These are phyloP conservation scores for Ochropleura leucogaster DNA, from an alignment of 2,888 invertebrate species.

Conservation along the genomic window DNA sequence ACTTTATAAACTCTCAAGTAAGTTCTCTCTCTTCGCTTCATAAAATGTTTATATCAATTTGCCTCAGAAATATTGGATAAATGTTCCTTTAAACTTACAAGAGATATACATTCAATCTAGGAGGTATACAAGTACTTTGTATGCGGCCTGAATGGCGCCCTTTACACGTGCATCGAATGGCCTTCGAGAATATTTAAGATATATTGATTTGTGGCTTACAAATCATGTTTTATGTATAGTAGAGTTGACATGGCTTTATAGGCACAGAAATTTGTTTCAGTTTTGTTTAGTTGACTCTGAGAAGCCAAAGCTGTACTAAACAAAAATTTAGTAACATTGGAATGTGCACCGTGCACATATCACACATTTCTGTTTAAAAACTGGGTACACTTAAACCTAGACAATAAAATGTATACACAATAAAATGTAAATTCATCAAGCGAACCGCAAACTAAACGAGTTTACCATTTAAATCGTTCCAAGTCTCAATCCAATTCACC, in stretches of 20 bases:
- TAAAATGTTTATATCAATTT: slow-evolving; percentile 80
- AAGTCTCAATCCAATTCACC: slow-evolving; percentile 82
- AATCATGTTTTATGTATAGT: neutral
- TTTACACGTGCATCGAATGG: slow-evolving; percentile 33
- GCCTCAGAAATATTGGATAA: slow-evolving; percentile 79
- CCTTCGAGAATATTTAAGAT: slow-evolving; percentile 44
- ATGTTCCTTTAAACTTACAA: slow-evolving; percentile 73
- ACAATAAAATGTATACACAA: too few species aligned
- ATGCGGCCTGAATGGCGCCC: slow-evolving; percentile 28
- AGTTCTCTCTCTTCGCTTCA: slow-evolving; percentile 74
- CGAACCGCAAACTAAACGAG: slow-evolving; percentile 69
- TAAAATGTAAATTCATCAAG: slow-evolving; percentile 71
- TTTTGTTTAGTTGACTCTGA: neutral
- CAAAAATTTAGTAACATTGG: neutral
- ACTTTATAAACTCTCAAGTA: slow-evolving; percentile 73
- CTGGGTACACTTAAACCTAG: slow-evolving; percentile 14
- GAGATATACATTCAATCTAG: slow-evolving; percentile 55
- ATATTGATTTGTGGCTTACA: slow-evolving; percentile 43
- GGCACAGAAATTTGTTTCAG: neutral
- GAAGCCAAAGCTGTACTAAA: too few species aligned
- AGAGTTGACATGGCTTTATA: neutral
- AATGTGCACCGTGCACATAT: too few species aligned
- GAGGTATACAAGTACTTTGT: slow-evolving; percentile 5
- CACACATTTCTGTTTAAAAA: neutral
- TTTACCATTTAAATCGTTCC: slow-evolving; percentile 68